Conservation (phyloP, 2,113 vertebrate species). For the Pontoporia blainvillei region DNA sequence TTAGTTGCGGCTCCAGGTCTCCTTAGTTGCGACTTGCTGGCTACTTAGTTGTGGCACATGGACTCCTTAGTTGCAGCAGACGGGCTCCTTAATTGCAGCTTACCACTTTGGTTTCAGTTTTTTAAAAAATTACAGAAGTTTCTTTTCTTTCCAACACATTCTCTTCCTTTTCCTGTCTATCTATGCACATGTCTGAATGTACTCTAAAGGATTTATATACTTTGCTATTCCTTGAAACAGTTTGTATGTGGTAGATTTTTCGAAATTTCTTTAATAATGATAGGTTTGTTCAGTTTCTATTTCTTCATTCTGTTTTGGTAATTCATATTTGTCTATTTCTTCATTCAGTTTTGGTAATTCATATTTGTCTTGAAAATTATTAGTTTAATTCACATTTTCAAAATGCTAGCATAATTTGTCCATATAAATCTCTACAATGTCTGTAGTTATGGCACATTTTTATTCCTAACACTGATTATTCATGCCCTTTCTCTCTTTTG, state of each 20-base stretch:
- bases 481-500: background rate
- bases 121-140: background rate
- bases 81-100: too few species aligned
- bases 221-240: background rate
- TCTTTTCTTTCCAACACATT: background rate
- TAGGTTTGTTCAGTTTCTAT: background rate
- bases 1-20: too few species aligned
- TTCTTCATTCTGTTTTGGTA: background rate
- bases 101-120: background rate
- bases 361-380: background rate
- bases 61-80: too few species aligned
- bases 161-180: background rate
- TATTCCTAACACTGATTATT: background rate
- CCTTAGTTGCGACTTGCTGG: too few species aligned
- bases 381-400: background rate
- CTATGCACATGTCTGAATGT: background rate
- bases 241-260: background rate
- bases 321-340: background rate
- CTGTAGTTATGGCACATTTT: background rate
- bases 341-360: background rate
- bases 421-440: background rate
- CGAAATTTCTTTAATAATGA: background rate
- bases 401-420: background rate
- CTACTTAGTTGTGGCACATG: too few species aligned
- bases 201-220: background rate